Evolutionary conservation across 2,797 vertebrate genomes (phyloP), one percentile per base, ranked within the genome.

Genomic region (Heliangelus exortis): DNA sequence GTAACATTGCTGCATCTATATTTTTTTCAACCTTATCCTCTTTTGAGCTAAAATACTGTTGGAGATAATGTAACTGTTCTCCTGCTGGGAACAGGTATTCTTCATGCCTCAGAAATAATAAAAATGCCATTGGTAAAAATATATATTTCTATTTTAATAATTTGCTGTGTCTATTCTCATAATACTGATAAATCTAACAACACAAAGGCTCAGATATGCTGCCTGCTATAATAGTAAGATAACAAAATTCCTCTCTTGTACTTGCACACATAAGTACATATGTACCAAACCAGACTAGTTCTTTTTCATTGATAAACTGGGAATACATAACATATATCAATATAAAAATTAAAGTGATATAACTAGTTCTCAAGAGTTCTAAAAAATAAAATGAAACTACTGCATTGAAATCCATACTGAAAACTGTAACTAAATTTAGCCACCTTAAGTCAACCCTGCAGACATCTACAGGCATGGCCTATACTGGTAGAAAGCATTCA

Each of bases 51-150:
- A 89, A 77, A 34, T 92, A 62, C 74, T 93, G 23, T 66, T 93
- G 73, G 90, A 95, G 55, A 80, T 34, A 94, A 57, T 67, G 84
- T 95, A 96, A 97, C 96, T 97, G 93, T 89, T 93, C 55, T 96
- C 68, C 92, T 93, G 80, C 88, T 95, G 91, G 63, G 66, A 97
- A 90, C 55, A 96, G 92, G 83, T 95, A 96, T 96, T 81, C 85
- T 10, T 6, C 83, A 90, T 41, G 83, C 85, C 87, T 96, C 74
- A 92, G 90, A 77, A 94, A 91, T 96, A 97, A 96, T 96, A 96
- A 97, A 97, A 97, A 96, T 95, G 77, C 54, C 66, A 78, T 69
- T 0, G 0, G 15, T 69, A 92, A 85, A 58, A 80, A 67, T 75
- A 75, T 50, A 54, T 50, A 54, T 5, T 75, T 89, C 22, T 81